These are phyloP conservation scores for Castor canadensis DNA, from an alignment of 2,113 vertebrate species.

Conservation along the genomic window DNA sequence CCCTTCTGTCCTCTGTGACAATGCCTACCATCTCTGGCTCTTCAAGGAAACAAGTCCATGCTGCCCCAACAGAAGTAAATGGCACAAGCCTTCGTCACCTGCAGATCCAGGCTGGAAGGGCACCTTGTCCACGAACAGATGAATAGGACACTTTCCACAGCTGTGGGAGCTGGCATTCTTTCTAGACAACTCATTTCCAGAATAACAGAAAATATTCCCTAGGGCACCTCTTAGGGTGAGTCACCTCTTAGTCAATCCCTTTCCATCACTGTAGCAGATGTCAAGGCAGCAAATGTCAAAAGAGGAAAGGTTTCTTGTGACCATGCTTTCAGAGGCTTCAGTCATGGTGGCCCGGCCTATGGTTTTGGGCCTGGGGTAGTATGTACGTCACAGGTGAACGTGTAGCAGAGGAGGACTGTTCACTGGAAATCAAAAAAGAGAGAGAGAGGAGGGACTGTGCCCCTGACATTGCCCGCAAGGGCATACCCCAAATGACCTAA, in stretches of 20 bases:
- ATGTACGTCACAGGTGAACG: not conserved
- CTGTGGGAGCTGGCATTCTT: not conserved
- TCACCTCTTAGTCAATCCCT: not conserved
- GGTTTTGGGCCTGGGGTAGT: not conserved
- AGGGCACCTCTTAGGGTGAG: not conserved
- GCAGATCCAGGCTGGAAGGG: not conserved
- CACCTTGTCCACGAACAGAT: not conserved
- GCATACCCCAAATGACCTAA: not conserved
- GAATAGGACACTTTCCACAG: not conserved
- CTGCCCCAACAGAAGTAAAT: not conserved
- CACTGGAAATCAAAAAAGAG: not conserved
- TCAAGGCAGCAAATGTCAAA: not conserved
- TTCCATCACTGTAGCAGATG: not conserved
- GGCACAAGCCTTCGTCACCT: too few species aligned
- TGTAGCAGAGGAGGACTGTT: not conserved
- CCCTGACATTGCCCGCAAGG: not conserved
- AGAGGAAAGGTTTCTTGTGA: not conserved
- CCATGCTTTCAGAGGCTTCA: not conserved
- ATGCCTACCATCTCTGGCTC: not conserved
- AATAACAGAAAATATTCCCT: not conserved
- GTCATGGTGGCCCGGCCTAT: too few species aligned
- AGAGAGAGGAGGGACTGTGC: not conserved
- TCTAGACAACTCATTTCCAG: not conserved
- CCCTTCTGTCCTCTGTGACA: not conserved
- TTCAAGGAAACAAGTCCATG: not conserved